Evolutionary conservation across 2,888 invertebrate genomes (phyloP).

Genomic region (Euplagia quadripunctaria): DNA sequence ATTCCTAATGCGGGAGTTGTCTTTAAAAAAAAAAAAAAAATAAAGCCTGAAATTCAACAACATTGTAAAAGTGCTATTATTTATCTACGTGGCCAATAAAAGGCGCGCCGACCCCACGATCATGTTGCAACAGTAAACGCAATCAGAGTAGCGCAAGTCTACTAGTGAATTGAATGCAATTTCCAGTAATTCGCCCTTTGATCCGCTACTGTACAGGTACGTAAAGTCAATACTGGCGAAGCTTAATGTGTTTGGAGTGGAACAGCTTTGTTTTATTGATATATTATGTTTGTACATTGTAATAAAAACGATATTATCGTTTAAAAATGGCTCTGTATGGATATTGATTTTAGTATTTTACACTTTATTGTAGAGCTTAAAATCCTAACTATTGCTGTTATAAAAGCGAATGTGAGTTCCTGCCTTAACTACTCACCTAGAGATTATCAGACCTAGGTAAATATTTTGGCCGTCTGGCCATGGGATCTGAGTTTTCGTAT

Average conservation of each 20-base stretch:
- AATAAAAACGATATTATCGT: background rate
- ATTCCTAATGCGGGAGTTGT: too few species aligned
- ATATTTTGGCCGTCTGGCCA: too few species aligned
- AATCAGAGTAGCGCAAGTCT: conserved; percentile 42
- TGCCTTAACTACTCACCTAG: too few species aligned
- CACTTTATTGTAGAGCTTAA: too few species aligned
- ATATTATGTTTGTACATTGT: background rate
- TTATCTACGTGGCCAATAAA: conserved; percentile 7
- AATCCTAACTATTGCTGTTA: too few species aligned
- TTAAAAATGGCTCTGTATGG: background rate
- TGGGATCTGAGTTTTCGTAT: too few species aligned
- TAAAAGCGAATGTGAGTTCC: too few species aligned
- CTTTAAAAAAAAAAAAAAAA: too few species aligned
- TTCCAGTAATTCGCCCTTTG: conserved; percentile 43
- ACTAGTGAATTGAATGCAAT: conserved; percentile 46
- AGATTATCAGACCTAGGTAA: too few species aligned
- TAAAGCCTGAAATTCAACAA: too few species aligned
- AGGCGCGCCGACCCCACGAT: conserved; percentile 13
- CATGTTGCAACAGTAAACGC: conserved; percentile 36
- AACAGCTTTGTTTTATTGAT: conserved; percentile 2
- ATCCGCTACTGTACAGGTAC: conserved; percentile 35
- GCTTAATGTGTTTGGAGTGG: conserved; percentile 23
- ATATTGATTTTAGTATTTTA: background rate
- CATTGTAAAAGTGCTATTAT: background rate
- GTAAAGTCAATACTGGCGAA: conserved; percentile 32